Evolutionary conservation across 2,888 invertebrate genomes (phyloP), one percentile per base, ranked within the genome.

Genomic region (Galerucella pusilla): DNA sequence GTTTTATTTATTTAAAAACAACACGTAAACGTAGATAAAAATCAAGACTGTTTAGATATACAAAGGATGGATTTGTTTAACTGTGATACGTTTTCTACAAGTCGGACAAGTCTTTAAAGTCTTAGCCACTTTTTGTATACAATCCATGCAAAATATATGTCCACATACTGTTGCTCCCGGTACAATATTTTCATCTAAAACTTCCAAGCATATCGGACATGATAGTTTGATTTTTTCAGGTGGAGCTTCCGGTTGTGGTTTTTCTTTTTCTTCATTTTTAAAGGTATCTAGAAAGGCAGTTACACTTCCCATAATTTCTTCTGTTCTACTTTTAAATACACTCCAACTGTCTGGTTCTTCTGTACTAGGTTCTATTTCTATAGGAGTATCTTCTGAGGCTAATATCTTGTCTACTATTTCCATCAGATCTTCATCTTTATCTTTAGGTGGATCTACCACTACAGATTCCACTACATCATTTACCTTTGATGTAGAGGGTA

Each of bases 131-230:
- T 73, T 25, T 12, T 61, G 65, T 16, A 75, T 63, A 59, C 75
- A 75, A 25, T 46, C 59, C 45, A 61, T 46, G 20, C 75, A 75
- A 63, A 75, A 75, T 70, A 75, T 75, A 60, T 75, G 75, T 12
- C 75, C 75, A 35, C 75, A 75, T 2, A 73, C 16, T 0, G 75
- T 75, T 14, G 75, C 65, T 35, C 73, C 75, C 4, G 70, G 46
- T 9, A 70, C 64, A 11, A 70, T 61, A 54, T 46, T 35, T 16
- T 67, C 73, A 61, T 52, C 71, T 20, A 75, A 42, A 42, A 65
- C 57, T 25, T 73, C 73, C 6, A 73, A 57, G 70, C 75, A 75
- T 12, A 75, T 59, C 12, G 75, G 75, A 42, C 75, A 75, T 46
- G 69, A 61, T 35, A 63, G 73, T 68, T 70, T 75, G 20, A n/a